Base-by-base conservation (phyloP, 2,888 invertebrate genomes). In the Dromius quadrimaculatus region DNA sequence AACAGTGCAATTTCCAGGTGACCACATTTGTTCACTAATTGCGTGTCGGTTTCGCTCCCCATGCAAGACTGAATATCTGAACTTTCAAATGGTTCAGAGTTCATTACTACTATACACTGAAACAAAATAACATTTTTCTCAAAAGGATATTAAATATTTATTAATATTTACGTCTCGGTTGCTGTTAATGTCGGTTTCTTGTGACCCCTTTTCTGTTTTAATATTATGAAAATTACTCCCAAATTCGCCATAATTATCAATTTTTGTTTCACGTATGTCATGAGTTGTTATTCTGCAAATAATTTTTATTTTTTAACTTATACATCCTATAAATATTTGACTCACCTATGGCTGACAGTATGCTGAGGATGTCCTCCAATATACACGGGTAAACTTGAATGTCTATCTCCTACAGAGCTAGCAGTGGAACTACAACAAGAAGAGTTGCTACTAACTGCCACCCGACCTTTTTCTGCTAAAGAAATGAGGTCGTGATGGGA, bases 1-100 rank as follows among this genome's bases (percentile, higher is more conserved):
- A 93, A 85, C 78, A 97, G 87, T 4, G 95, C 93, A 72, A 96
- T 89, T 83, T 97, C 95, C 73, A 97, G 85, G 73, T 91, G 90
- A 3, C 96, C 94, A 74, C 93, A 89, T 73, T 87, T 85, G 81
- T 82, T 89, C 77, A 81, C 74, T 41, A 78, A 41, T 28, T 85
- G 86, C 6, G 86, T 85, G 83, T 87, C 86, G 81, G 80, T 70
- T 71, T 78, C 77, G 45, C 79, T 74, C 75, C 79, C 78, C n/a
- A 79, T 76, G 66, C 78, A 79, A 11, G 80, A 79, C 47, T 78
- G 76, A 65, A 79, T 57, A 63, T 81, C 80, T 47, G 74, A 54
- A 28, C 78, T 71, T 62, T 82, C 82, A 59, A 79, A 79, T 19
- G 76, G 77, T 54, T 82, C 82, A 15, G 80, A 77, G 73, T 81